A percentile compares a stretch with the other conserved stretches of the same genome.
phyloP scores from a whole-genome alignment of 2,888 invertebrate genomes.

The Candidula unifasciata region DNA sequence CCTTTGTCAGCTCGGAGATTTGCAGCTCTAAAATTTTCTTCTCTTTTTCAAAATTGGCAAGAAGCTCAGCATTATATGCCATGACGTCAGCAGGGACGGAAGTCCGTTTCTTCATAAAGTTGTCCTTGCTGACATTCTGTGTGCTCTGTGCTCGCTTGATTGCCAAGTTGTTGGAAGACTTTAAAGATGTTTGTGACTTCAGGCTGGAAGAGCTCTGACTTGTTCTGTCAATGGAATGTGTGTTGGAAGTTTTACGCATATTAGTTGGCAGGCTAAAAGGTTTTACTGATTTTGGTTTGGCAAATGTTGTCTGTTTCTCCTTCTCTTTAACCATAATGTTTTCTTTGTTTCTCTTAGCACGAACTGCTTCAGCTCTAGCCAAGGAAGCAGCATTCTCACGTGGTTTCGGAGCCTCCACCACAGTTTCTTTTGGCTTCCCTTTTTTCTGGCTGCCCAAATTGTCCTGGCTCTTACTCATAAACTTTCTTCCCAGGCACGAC shows the following conservation, averaged over 20 bases:
- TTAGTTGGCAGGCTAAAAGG: slow-evolving; percentile 62
- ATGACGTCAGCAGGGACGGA: slow-evolving; percentile 75
- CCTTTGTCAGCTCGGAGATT: slow-evolving; percentile 78
- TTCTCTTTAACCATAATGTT: slow-evolving; percentile 64
- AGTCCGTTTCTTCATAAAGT: slow-evolving; percentile 67
- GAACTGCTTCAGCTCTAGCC: slow-evolving; percentile 38
- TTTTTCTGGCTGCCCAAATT: slow-evolving; percentile 61
- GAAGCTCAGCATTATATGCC: slow-evolving; percentile 77
- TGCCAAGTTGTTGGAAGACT: slow-evolving; percentile 51
- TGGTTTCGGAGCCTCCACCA: slow-evolving; percentile 37
- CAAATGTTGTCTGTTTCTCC: slow-evolving; percentile 62
- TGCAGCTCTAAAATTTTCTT: slow-evolving; percentile 77
- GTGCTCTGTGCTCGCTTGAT: slow-evolving; percentile 76
- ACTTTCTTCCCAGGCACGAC: slow-evolving; percentile 66
- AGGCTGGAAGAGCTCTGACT: slow-evolving; percentile 54
- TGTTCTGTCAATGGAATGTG: slow-evolving; percentile 73
- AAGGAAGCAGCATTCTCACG: slow-evolving; percentile 34
- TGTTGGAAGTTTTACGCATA: slow-evolving; percentile 74
- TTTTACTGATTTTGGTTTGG: slow-evolving; percentile 66
- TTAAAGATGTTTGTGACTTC: slow-evolving; percentile 57
- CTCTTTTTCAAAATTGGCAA: slow-evolving; percentile 78
- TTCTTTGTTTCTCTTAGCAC: slow-evolving; percentile 68
- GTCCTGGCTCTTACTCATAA: slow-evolving; percentile 76
- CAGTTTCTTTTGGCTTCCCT: slow-evolving; percentile 44
- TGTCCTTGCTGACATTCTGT: slow-evolving; percentile 75